Evolutionary conservation across 2,888 invertebrate genomes (phyloP), one percentile per base, ranked within the genome.

Genomic region (Torymus aiolomorphi): DNA sequence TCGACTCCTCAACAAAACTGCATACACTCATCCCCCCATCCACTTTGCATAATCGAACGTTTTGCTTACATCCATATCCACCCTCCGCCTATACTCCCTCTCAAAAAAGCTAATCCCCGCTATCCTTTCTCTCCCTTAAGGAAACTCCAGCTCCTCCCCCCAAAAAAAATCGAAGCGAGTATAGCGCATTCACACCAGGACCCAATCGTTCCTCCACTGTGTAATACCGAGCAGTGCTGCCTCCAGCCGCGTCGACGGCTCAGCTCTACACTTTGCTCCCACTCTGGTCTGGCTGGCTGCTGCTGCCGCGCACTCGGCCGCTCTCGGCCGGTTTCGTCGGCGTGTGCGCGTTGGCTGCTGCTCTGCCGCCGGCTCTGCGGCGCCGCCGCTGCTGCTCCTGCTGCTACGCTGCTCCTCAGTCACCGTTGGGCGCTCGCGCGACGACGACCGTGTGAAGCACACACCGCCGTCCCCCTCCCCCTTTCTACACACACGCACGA

Each of bases 361-460:
- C 83, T 84, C 54, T 63, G 73, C 77, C 16, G 78, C 86, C 88
- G 88, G 24, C 42, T 24, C n/a, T 13, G 78, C 67, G 49, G 54
- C 57, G 31, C 51, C 89, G 88, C 88, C 89, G 85, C 81, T 84
- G 85, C 83, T 82, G 79, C 83, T 84, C 78, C 84, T 84, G 85
- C 84, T 86, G 62, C 73, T 80, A 16, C 49, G 59, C 54, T 63
- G 74, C 77, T n/a, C 78, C 86, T 88, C 89, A 90, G 90, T 90
- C 88, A 88, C 89, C 88, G 89, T 89, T 88, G 88, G 88, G 89
- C 89, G 87, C 86, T 89, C 89, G 89, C 88, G 88, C 89, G 74
- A 74, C 51, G 59, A 63, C 42, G 69, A 72, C 54, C 67, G 59
- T 65, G 18, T 18, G 67, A 20, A 42, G 42, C 42, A 42, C 42